phyloP scores from a whole-genome alignment of 2,888 invertebrate species.

The Cordilura impudica region DNA sequence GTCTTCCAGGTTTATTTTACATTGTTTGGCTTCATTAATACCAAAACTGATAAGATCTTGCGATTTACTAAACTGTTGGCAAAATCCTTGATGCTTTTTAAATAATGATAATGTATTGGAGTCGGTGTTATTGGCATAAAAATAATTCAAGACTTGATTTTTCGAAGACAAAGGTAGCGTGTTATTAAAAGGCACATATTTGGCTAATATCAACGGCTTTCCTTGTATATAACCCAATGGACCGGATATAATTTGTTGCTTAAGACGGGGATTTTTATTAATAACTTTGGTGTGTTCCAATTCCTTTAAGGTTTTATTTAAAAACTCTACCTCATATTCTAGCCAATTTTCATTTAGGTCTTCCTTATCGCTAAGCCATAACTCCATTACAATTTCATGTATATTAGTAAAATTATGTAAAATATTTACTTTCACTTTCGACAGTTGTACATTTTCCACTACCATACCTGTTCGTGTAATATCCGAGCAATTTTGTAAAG shows the following conservation, averaged over 20 bases:
- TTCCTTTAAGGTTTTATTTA: constrained; percentile 51
- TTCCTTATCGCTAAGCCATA: constrained; percentile 5
- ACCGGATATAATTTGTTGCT: constrained; percentile 66
- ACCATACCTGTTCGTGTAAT: background rate
- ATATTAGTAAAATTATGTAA: constrained; percentile 68
- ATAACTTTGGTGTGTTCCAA: background rate
- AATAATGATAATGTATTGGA: constrained; percentile 64
- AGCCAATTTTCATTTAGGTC: constrained; percentile 65
- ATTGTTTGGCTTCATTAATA: constrained; percentile 70
- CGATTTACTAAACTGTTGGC: constrained; percentile 24
- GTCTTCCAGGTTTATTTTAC: constrained; percentile 67
- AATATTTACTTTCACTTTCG: constrained; percentile 62
- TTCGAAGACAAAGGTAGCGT: constrained; percentile 58
- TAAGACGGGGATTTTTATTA: background rate
- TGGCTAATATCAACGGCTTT: constrained; percentile 70
- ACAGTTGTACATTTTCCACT: constrained; percentile 26
- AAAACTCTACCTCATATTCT: constrained; percentile 67
- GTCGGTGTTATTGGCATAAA: constrained; percentile 61
- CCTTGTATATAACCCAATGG: constrained; percentile 73
- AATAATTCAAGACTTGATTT: constrained; percentile 69
- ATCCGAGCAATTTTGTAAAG: background rate
- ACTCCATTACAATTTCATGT: constrained; percentile 6
- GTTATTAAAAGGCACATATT: constrained; percentile 65
- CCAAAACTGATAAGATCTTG: constrained; percentile 69
- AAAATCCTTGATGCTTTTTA: constrained; percentile 52